Evolutionary conservation across 2,797 vertebrate genomes (phyloP).

Genomic region (Hippoglossus hippoglossus): DNA sequence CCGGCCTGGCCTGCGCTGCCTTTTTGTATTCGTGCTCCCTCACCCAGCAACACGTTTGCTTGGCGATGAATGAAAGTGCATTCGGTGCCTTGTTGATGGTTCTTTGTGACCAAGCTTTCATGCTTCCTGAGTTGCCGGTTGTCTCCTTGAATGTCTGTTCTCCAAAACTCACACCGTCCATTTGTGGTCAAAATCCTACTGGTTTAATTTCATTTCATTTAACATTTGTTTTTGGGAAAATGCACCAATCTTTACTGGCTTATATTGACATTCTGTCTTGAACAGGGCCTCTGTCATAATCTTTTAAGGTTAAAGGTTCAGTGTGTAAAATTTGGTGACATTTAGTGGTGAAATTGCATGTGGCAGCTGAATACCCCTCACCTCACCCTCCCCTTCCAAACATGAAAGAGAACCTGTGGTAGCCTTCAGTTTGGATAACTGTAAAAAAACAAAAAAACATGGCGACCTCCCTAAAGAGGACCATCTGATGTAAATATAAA

Average conservation of each 20-base stretch:
- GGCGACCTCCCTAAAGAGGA: too few species aligned
- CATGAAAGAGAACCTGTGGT: too few species aligned
- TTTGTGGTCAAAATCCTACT: not conserved
- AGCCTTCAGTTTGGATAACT: too few species aligned
- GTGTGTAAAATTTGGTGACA: too few species aligned
- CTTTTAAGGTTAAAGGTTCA: not conserved
- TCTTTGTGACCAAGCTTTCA: slow-evolving; percentile 11
- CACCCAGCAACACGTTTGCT: slow-evolving; percentile 33
- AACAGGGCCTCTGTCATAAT: not conserved
- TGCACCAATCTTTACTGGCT: not conserved
- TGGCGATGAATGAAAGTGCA: slow-evolving; percentile 34
- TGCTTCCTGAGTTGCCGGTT: slow-evolving; percentile 32
- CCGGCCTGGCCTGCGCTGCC: slow-evolving; percentile 21
- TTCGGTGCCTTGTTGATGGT: slow-evolving; percentile 5
- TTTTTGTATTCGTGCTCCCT: slow-evolving; percentile 35
- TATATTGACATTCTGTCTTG: too few species aligned
- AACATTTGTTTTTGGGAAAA: not conserved
- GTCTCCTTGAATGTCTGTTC: slow-evolving; percentile 23
- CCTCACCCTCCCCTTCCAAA: too few species aligned
- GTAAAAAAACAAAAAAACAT: too few species aligned
- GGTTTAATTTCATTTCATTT: not conserved
- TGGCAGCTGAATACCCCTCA: too few species aligned
- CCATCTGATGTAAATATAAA: too few species aligned
- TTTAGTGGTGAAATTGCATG: too few species aligned
- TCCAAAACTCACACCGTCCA: not conserved